Percentiles rank a stretch among this genome's conserved stretches.
Evolutionary conservation across 37 sponge, comb jelly and placozoan genomes (phyloP).

Genomic region (Cliona cf. orientalis): DNA sequence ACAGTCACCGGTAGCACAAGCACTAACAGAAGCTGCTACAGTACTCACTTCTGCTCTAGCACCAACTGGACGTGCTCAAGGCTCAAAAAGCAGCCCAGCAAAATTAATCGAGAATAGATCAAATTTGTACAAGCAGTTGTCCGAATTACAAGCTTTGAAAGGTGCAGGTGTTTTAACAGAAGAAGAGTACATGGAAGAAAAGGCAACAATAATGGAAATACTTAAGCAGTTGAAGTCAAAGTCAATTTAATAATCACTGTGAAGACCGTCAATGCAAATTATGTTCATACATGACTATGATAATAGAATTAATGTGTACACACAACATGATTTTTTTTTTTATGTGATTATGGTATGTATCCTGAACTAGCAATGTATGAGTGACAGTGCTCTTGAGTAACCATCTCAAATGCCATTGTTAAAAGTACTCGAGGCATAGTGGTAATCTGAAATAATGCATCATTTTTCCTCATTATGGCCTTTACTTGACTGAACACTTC

Average conservation of each 20-base stretch:
- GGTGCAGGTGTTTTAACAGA: conserved; percentile 2
- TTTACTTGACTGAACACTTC: conserved; percentile 43
- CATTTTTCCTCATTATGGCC: conserved; percentile 22
- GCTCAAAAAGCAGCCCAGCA: neutral
- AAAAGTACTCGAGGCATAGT: conserved; percentile 32
- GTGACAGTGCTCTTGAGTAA: conserved; percentile 24
- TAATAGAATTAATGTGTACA: neutral
- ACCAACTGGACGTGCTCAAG: neutral
- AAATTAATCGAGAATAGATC: conserved; percentile 22
- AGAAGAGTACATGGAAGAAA: conserved; percentile 23
- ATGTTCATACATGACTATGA: neutral
- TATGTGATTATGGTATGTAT: neutral
- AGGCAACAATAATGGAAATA: conserved; percentile 19
- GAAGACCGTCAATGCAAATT: neutral
- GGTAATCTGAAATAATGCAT: conserved; percentile 13
- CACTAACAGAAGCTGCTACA: conserved; percentile 7
- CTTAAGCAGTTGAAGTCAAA: conserved; percentile 12
- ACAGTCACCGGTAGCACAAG: neutral
- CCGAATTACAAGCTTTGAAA: conserved; percentile 15
- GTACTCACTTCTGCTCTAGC: neutral
- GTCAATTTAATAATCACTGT: neutral
- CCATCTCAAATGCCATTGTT: conserved; percentile 28
- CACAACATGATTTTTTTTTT: too few species aligned
- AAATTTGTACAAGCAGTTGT: conserved; percentile 28
- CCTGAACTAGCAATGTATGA: neutral